Evolutionary conservation across 2,888 invertebrate genomes (phyloP), one percentile per base, ranked within the genome.

Genomic region (Vannuccia rotundouncinata): DNA sequence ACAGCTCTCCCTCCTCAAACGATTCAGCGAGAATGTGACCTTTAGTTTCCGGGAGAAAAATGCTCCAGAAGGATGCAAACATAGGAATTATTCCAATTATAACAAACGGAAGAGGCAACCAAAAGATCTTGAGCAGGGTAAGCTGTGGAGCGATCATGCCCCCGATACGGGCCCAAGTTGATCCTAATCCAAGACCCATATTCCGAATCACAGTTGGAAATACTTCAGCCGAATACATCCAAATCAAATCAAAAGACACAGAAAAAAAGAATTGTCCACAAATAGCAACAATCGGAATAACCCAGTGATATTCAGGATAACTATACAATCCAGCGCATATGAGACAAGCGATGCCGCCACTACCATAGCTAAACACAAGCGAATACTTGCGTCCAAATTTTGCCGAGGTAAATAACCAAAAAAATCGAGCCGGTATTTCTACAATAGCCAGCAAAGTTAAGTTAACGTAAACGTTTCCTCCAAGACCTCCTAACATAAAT

Each of bases 151-250:
- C 29, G 25, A 78, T 25, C 27, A 73, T 28, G 5, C 29, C 78
- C 17, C 78, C 78, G 66, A 78, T 17, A 2, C 78, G 59, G 59
- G 78, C 59, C 75, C 59, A 28, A 0, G 59, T 28, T 28, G 78
- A 78, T 17, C 78, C 78, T 22, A 59, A 27, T 1, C 78, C 78
- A n/a, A 78, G 77, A 1, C 78, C 78, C 17, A 77, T 22, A 17
- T 74, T 78, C n/a, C 78, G 78, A 27, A 78, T 59, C 10, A 31
- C 78, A 74, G 78, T 78, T 0, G 78, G 78, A 5, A 78, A 78
- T 28, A 78, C 66, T 74, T 78, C 78, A 1, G 78, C 75, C 0
- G 78, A 59, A 29, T 78, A 78, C 60, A 78, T 31, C 66, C 74
- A 78, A 29, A 29, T 78, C 1, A 78, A 29, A 59, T 78, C 78